Percentiles rank a stretch among this genome's conserved stretches.
Evolutionary conservation across 2,797 vertebrate genomes (phyloP).

Genomic region (Pangasius krempfi): DNA sequence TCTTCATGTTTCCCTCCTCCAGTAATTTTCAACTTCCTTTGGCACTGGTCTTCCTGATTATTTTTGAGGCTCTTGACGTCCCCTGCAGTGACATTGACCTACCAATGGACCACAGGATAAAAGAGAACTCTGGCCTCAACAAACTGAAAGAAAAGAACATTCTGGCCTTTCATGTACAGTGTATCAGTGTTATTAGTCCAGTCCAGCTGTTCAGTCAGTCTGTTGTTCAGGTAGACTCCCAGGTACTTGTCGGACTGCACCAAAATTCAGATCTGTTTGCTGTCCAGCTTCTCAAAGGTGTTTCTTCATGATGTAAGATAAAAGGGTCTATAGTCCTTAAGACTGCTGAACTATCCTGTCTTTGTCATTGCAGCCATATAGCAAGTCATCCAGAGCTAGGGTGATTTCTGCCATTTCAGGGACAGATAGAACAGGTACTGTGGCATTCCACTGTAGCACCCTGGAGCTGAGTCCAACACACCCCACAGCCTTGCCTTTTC

Average conservation of each 20-base stretch:
- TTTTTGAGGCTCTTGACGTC: not conserved
- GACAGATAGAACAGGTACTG: not conserved
- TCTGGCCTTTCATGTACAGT: not conserved
- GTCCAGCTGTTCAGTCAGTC: not conserved
- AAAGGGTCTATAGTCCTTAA: not conserved
- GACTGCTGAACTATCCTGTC: not conserved
- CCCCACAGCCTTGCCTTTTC: not conserved
- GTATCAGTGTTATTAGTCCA: not conserved
- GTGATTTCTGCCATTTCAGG: not conserved
- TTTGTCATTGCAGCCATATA: not conserved
- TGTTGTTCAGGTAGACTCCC: not conserved
- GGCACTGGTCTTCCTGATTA: not conserved
- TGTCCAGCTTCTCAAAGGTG: not conserved
- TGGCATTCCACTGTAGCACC: slow-evolving; percentile 9
- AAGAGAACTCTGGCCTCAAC: not conserved
- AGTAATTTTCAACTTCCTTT: not conserved
- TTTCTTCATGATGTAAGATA: not conserved
- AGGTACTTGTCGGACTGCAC: not conserved
- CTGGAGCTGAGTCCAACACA: slow-evolving; percentile 2
- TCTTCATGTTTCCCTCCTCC: not conserved
- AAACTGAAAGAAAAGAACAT: not conserved
- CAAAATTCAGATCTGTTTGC: not conserved
- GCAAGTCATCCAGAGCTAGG: not conserved
- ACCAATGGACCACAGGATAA: not conserved
- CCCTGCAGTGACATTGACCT: not conserved